Conservation (phyloP, 1,140 invertebrate genomes). For the Ostrea edulis region DNA sequence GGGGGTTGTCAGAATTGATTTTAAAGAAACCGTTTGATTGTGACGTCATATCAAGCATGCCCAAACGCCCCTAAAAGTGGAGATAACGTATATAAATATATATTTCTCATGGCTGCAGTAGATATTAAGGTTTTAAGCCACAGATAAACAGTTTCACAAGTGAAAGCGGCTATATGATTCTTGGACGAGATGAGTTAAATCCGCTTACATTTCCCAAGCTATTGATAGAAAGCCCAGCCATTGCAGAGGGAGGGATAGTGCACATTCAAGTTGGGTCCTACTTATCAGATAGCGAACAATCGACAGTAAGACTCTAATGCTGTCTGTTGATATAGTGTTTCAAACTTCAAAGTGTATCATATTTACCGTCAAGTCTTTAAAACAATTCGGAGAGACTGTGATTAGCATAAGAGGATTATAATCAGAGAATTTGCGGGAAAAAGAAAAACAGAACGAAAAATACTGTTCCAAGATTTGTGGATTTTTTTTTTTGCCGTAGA, state of each 20-base stretch:
- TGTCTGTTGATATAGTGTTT: neutral
- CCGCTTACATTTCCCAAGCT: conserved; percentile 34
- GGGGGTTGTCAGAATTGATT: conserved; percentile 51
- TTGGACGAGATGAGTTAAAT: conserved; percentile 45
- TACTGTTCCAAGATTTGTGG: neutral
- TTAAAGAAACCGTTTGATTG: conserved; percentile 44
- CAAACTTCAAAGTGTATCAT: conserved; percentile 39
- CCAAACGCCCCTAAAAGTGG: conserved; percentile 50
- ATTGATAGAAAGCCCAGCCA: conserved; percentile 27
- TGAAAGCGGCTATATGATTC: conserved; percentile 49
- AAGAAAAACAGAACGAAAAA: conserved; percentile 12
- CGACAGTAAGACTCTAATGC: conserved; percentile 24
- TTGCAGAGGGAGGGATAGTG: neutral
- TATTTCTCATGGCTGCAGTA: conserved; percentile 51
- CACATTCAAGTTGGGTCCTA: conserved; percentile 14
- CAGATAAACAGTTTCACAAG: conserved; percentile 54
- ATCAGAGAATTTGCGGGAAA: conserved; percentile 19
- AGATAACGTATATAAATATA: conserved; percentile 56
- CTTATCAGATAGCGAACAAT: conserved; percentile 26
- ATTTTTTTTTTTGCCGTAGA: conserved; percentile 44
- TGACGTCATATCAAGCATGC: conserved; percentile 61
- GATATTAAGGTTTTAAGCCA: conserved; percentile 53
- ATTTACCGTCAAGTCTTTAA: conserved; percentile 31
- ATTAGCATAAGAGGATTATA: conserved; percentile 21
- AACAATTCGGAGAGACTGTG: neutral